phyloP scores from a whole-genome alignment of 35 echinoderm and acorn worm species.

The Chiridota heheva region DNA sequence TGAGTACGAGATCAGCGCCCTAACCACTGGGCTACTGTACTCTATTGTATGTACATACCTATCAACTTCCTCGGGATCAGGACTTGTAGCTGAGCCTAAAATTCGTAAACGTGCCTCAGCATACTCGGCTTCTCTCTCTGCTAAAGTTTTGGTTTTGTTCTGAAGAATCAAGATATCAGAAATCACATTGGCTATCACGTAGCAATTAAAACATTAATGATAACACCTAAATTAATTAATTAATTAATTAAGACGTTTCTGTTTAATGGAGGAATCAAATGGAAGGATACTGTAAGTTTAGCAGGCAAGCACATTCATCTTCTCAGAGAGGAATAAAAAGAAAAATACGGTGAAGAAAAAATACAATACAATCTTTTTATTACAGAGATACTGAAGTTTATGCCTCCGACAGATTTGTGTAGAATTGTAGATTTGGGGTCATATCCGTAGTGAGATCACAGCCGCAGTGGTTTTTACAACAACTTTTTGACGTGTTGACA shows the following conservation, averaged over 20 bases:
- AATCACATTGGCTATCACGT: background rate
- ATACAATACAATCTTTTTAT: no score
- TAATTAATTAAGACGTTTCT: background rate
- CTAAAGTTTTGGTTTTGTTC: conserved; percentile 78
- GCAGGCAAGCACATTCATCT: background rate
- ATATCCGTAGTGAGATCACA: no score
- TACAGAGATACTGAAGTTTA: no score
- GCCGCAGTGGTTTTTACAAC: no score
- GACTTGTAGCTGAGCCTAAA: conserved; percentile 72
- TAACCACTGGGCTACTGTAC: no score
- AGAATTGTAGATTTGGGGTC: no score
- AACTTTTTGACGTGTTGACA: no score
- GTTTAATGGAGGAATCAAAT: background rate
- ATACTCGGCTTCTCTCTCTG: conserved; percentile 90
- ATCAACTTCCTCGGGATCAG: conserved; percentile 24
- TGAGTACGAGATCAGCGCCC: no score
- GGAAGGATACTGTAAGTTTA: background rate
- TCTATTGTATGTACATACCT: no score
- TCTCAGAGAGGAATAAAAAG: no score
- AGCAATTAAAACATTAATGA: background rate
- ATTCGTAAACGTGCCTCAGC: conserved; percentile 82
- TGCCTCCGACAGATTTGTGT: no score
- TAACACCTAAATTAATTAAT: background rate
- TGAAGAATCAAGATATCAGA: conserved; percentile 24
- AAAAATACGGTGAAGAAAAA: no score